Conservation (phyloP, 2,113 vertebrate genomes). For the Pseudorasbora parva region DNA sequence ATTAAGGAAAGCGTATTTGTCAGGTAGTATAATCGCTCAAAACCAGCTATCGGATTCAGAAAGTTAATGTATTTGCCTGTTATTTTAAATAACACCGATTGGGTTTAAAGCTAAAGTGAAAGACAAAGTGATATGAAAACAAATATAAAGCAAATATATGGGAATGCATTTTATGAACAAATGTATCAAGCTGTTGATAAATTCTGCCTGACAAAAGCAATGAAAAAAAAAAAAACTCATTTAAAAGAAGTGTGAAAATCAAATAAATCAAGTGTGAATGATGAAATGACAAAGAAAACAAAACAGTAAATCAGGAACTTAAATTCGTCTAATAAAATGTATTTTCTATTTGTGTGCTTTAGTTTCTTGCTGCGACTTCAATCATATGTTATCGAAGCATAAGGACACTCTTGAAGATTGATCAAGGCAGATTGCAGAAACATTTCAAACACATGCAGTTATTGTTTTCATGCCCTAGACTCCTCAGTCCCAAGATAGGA, state of each 20-base stretch:
- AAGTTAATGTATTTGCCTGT: background rate
- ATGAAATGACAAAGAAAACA: constrained; percentile 38
- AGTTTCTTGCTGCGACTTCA: background rate
- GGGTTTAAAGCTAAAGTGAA: background rate
- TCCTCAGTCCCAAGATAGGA: background rate
- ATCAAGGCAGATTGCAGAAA: constrained; percentile 29
- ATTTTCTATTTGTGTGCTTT: constrained; percentile 11
- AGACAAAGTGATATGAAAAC: background rate
- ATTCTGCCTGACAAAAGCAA: constrained; percentile 2
- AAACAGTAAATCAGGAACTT: constrained; percentile 17
- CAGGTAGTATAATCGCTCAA: background rate
- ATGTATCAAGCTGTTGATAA: constrained; percentile 1
- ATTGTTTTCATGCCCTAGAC: constrained; percentile 10
- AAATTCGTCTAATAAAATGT: constrained; percentile 28
- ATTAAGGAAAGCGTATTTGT: constrained; percentile 17
- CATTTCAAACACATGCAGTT: constrained; percentile 12
- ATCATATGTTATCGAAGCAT: constrained; percentile 17
- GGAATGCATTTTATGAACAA: background rate
- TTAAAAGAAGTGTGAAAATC: constrained; percentile 15
- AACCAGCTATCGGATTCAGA: background rate
- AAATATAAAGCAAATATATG: background rate
- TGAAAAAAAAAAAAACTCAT: background rate
- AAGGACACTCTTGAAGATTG: constrained; percentile 23
- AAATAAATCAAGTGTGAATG: constrained; percentile 38
- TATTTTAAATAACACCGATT: background rate